Conservation (phyloP, 1,140 invertebrate species). For the Agrilus planipennis region DNA sequence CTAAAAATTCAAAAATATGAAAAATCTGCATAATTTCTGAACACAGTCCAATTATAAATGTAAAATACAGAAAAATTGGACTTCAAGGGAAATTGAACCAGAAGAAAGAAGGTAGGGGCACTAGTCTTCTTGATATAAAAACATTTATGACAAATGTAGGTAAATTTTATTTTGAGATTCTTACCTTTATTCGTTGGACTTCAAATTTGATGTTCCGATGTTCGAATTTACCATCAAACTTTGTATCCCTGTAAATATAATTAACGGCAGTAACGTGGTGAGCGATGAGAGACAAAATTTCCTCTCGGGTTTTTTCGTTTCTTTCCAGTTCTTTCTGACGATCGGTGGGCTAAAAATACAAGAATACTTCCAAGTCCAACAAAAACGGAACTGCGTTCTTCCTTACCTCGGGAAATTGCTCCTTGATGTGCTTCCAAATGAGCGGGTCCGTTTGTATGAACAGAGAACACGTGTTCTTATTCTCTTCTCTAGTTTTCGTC, state of each 20-base stretch:
- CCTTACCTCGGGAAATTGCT: slow-evolving; percentile 56
- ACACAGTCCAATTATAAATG: no score
- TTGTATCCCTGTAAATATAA: slow-evolving; percentile 92
- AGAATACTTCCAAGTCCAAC: no score
- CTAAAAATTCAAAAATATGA: no score
- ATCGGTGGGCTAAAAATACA: slow-evolving; percentile 45
- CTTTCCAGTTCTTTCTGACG: slow-evolving; percentile 45
- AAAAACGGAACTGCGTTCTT: no score
- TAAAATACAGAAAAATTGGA: no score
- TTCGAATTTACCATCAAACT: slow-evolving; percentile 76
- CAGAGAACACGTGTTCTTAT: slow-evolving; percentile 80
- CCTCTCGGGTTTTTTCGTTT: slow-evolving; percentile 82
- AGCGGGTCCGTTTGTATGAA: slow-evolving; percentile 97
- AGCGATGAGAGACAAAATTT: slow-evolving; percentile 93
- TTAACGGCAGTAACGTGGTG: slow-evolving; percentile 98
- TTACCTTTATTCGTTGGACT: slow-evolving; percentile 90
- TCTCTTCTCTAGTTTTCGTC: slow-evolving; percentile 35
- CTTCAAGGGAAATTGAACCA: no score
- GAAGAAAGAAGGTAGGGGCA: no score
- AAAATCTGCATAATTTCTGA: no score
- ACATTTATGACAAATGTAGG: no score
- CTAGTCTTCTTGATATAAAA: no score
- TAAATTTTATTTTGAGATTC: no score
- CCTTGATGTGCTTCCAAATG: slow-evolving; percentile 85
- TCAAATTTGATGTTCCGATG: slow-evolving; percentile 96